Evolutionary conservation across 2,797 vertebrate species (phyloP), one percentile per base, ranked within the genome.

Genomic region (Capromys pilorides): DNA sequence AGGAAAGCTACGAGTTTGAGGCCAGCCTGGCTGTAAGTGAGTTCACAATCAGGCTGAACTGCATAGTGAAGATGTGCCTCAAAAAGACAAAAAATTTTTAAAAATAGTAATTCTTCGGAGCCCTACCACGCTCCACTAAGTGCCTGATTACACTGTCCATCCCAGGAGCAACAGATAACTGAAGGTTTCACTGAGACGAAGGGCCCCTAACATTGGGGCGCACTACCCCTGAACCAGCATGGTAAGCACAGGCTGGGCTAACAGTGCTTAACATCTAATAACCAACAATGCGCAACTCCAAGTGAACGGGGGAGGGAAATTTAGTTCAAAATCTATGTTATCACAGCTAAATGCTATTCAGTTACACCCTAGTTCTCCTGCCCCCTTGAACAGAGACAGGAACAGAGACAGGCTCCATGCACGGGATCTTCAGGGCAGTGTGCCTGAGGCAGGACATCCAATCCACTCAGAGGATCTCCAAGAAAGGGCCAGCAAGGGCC

Each of bases 401-500:
- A 45, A 45, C 45, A 45, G 45, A 18, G 10, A 26, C 71, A 41
- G 67, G 71, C 36, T 26, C 36, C 22, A 39, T 75, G 10, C 24
- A 5, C 1, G 39, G 71, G 41, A 39, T 21, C 39, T 11, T 45
- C 12, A 26, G 39, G 39, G 39, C 71, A 36, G 7, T 4, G 22
- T 21, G 45, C 45, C 90, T 92, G 88, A 69, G 57, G 86, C 54
- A 88, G n/a, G 90, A 51, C 33, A 67, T 80, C 21, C 87, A 62
- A 81, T 82, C 77, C 83, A 62, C 7, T 64, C 89, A 51, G 51
- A 51, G 51, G 51, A 51, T 51, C 51, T 73, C 19, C 54, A 3
- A 96, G 54, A 3, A 86, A 92, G 39, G 92, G 92, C 84, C 45
- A 83, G 69, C 93, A 90, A 94, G 39, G 92, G 66, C 62, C 64